Conservation (phyloP, 2,797 vertebrate genomes). For the Trachops cirrhosus region DNA sequence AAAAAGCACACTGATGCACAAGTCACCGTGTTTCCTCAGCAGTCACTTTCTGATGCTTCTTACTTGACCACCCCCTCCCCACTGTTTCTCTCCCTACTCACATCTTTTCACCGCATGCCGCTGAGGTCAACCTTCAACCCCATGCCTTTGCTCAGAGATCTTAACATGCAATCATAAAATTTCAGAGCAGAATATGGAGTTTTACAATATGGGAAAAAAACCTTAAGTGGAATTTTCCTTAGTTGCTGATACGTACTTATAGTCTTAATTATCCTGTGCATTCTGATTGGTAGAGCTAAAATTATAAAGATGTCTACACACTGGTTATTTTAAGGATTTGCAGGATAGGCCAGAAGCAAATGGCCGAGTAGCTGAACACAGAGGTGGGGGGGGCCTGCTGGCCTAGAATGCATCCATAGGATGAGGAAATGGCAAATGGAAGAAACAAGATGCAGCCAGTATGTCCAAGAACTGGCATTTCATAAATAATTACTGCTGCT, state of each 20-base stretch:
- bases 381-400: neutral
- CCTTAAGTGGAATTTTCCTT: neutral
- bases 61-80: neutral
- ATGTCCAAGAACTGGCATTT: neutral
- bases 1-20: neutral
- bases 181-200: neutral
- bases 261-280: neutral
- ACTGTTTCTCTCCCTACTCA: neutral
- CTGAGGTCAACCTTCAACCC: neutral
- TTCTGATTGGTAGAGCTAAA: neutral
- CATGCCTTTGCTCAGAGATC: neutral
- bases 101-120: neutral
- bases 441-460: neutral
- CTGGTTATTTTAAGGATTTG: neutral
- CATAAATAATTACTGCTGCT: neutral
- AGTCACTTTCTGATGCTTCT: neutral
- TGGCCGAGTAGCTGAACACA: neutral
- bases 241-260: neutral
- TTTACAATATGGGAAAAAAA: neutral
- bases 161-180: neutral
- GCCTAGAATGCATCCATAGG: neutral
- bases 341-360: neutral
- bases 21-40: neutral
- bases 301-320: neutral
- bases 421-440: neutral